Evolutionary conservation across 2,797 vertebrate genomes (phyloP).

Genomic region (Anguilla obscura): DNA sequence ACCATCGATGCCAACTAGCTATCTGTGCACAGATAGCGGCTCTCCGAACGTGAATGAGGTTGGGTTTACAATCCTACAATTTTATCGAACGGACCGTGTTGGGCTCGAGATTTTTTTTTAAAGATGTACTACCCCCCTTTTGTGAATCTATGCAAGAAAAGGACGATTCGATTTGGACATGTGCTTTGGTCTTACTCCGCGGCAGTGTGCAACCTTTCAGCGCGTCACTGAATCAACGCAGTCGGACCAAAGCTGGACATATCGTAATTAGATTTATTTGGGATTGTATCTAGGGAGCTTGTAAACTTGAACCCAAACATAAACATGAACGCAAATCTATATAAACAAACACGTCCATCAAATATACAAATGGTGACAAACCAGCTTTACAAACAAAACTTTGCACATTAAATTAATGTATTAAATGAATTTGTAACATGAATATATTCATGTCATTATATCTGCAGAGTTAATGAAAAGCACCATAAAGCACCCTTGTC

Average conservation of each 20-base stretch:
- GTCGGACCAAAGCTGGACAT: background rate
- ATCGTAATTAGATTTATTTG: background rate
- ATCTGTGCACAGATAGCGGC: slow-evolving; percentile 15
- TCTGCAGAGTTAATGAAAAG: background rate
- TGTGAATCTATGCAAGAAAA: background rate
- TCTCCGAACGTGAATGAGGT: slow-evolving; percentile 31
- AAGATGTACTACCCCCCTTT: slow-evolving; percentile 33
- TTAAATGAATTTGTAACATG: too few relatives aligned
- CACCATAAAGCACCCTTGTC: background rate
- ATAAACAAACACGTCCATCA: background rate
- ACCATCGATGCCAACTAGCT: slow-evolving; percentile 28
- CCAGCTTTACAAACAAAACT: too few relatives aligned
- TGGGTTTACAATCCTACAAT: slow-evolving; percentile 28
- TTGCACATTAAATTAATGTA: too few relatives aligned
- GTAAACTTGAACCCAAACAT: background rate
- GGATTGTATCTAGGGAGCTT: background rate
- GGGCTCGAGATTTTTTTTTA: slow-evolving; percentile 31
- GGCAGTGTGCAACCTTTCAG: background rate
- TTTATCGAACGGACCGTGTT: slow-evolving; percentile 23
- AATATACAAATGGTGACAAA: too few relatives aligned
- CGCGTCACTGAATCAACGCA: background rate
- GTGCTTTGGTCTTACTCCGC: background rate
- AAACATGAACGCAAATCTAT: background rate
- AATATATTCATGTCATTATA: background rate
- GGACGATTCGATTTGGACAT: background rate